Evolutionary conservation across 2,113 vertebrate genomes (phyloP).

Genomic region (Antechinus stuartii): DNA sequence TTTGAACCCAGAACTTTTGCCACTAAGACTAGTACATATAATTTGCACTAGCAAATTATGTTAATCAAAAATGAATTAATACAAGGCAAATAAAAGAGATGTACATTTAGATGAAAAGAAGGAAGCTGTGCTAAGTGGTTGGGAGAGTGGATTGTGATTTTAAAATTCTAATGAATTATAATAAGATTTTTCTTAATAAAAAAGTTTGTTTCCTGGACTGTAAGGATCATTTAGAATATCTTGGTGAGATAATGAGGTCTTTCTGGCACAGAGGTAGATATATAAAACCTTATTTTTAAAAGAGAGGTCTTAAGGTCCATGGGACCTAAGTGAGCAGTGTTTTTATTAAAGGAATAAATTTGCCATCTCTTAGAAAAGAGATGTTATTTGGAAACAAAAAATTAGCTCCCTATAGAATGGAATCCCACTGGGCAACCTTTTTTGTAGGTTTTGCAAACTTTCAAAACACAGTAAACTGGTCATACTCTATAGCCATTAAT

Average conservation of each 20-base stretch:
- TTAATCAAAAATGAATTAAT: neutral
- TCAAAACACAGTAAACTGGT: neutral
- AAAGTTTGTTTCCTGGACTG: neutral
- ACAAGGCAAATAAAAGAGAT: conserved; percentile 8
- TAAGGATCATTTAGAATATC: neutral
- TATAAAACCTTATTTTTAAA: neutral
- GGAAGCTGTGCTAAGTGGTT: neutral
- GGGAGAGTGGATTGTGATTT: neutral
- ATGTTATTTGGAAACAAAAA: neutral
- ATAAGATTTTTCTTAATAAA: neutral
- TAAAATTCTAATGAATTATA: neutral
- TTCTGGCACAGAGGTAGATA: neutral
- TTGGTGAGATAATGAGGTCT: neutral
- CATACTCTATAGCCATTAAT: neutral
- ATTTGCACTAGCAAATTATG: conserved; percentile 5
- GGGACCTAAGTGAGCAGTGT: conserved; percentile 11
- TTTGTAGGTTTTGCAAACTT: conserved; percentile 23
- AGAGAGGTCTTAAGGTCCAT: neutral
- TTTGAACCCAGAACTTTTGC: neutral
- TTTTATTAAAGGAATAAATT: neutral
- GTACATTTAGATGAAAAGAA: neutral
- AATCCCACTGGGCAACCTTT: neutral
- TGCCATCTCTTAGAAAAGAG: neutral
- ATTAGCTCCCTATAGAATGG: neutral
- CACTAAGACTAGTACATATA: neutral